Evolutionary conservation across 2,797 vertebrate genomes (phyloP), one percentile per base, ranked within the genome.

Genomic region (Chelidonichthys spinosus): DNA sequence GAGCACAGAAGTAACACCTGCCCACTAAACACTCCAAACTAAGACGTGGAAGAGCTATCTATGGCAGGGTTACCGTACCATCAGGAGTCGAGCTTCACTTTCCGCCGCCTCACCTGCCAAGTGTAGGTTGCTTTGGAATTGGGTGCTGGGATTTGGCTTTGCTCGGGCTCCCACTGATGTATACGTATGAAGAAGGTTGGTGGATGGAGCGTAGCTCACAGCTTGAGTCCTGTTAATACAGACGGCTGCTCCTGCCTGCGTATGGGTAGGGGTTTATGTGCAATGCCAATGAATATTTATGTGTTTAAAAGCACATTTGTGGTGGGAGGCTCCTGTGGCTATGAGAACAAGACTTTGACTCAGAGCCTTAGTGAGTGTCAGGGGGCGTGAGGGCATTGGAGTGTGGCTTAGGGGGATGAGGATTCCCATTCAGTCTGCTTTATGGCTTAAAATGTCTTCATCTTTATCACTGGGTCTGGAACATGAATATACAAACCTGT

Each of bases 261-360:
- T 76, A 89, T 79, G 81, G 88, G 63, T 63, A 82, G 74, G 85
- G 85, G 87, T 42, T 86, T 93, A 87, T 91, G 92, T 91, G 90
- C 73, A 82, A 85, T 85, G 82, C 82, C 91, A 89, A 89, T 93
- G 89, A 92, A 94, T 94, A 94, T 95, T 92, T 93, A 93, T 94
- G 89, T 88, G 67, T 88, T 92, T 92, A 89, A 93, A 61, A 93
- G 80, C 85, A 82, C 84, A 88, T 89, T 89, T 90, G 85, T 81
- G 89, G 90, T 92, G 88, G 85, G 82, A 92, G 89, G 83, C 86
- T 86, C 86, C 83, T 72, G 87, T 83, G 82, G 85, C 80, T 89
- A 76, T 54, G 59, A 85, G 89, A 88, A 86, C 83, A 85, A 83
- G 89, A 79, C 79, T 88, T 90, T 85, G 85, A 88, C 79, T 92